Evolutionary conservation across 35 echinoderm and acorn worm species (phyloP), one percentile per base, ranked within the genome.

Genomic region (Diadema setosum): DNA sequence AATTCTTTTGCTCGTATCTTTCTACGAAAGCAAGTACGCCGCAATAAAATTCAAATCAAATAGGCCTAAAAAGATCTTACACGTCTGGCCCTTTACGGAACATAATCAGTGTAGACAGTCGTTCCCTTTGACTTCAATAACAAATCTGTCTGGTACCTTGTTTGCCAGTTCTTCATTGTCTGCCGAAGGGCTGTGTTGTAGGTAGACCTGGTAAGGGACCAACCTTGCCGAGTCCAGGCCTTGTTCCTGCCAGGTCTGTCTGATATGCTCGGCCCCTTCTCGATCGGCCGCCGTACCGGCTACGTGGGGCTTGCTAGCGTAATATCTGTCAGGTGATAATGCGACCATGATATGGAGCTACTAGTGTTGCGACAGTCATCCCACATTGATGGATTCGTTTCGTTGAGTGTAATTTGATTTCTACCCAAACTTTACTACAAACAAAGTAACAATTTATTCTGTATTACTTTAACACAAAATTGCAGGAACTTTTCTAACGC

Each of bases 241-340:
- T 20, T 94, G 81, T 5, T 85, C 86, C 31, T 85, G 30, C 92
- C 86, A 89, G 5, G 42, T 69, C 33, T 41, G 20, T 44, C 82
- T 46, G 0, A 94, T 25, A 25, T 41, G 41, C 45, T 94, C 75
- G 15, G 92, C 92, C 2, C 76, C 78, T 20, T 89, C 87, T 17
- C 65, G 39, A 84, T 94, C 92, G 9, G 76, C 81, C 0, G 81
- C 32, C 15, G 92, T 94, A 1, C 92, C 92, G 16, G 92, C 92
- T 21, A 94, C 64, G 27, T 94, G 92, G 31, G 92, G 92, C 37
- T 90, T 89, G 20, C 82, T 46, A 37, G 82, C 55, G 30, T 57
- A 59, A 21, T 84, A 84, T 36, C 82, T 84, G 11, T 0, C 0
- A 42, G 6, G 5, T 31, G 33, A 67, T 26, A 56, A n/a, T 56